These are phyloP conservation scores for Etheostoma nigrum DNA, from an alignment of 2,797 vertebrate species.

Conservation along the genomic window DNA sequence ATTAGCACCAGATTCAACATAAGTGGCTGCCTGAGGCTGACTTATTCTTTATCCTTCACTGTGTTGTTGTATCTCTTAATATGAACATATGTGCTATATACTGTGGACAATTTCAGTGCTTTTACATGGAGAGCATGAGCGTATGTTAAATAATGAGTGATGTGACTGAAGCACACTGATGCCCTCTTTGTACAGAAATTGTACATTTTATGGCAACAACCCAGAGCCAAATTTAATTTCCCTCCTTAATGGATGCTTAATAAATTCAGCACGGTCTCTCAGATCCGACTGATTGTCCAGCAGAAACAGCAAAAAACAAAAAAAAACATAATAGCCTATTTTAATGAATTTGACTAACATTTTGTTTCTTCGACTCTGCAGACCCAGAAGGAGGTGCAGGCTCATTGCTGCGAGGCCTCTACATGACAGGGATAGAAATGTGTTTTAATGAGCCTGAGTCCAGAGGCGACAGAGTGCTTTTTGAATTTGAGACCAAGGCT, in stretches of 20 bases:
- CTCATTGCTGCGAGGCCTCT: conserved; percentile 29
- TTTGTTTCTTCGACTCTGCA: conserved; percentile 25
- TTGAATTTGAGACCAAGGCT: conserved; percentile 31
- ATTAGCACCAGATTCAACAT: not conserved
- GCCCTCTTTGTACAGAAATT: not conserved
- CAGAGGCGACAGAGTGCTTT: conserved; percentile 15
- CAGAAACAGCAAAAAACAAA: conserved; percentile 21
- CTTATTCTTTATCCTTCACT: not conserved
- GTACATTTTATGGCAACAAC: conserved; percentile 5
- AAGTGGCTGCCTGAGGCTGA: not conserved
- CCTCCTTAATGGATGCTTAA: conserved; percentile 17
- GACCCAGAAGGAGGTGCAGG: conserved; percentile 33
- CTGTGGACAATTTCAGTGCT: not conserved
- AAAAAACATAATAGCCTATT: not conserved
- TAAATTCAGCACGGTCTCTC: conserved; percentile 16
- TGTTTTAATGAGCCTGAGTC: conserved; percentile 54
- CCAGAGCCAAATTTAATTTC: conserved; percentile 35
- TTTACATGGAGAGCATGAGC: not conserved
- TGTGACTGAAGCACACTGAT: not conserved
- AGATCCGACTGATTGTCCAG: not conserved
- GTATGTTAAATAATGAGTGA: not conserved
- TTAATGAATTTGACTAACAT: conserved; percentile 56
- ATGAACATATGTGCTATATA: no score
- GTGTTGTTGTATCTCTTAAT: no score
- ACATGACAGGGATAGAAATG: conserved; percentile 52